Base-by-base conservation (phyloP, 2,888 invertebrate species). In the Steinernema carpocapsae region DNA sequence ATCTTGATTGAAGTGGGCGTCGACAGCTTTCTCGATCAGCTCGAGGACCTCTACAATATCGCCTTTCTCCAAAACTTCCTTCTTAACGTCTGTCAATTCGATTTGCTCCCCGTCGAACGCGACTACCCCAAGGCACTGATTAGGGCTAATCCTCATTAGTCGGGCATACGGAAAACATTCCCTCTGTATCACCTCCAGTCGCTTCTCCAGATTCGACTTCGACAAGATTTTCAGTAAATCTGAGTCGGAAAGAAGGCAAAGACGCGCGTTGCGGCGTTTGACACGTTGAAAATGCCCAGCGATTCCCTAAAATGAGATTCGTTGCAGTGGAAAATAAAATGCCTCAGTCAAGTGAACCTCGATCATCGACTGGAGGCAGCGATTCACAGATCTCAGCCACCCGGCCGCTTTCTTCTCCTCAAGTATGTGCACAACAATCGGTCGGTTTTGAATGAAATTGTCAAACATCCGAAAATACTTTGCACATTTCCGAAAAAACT, bases 351-450 rank as follows among this genome's bases (percentile, higher is more conserved):
- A 71, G 42, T 70, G 17, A 72, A 72, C 73, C 73, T 71, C 26
- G 17, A 79, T 59, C 32, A 79, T 56, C 12, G 72, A 42, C 6
- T 29, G 12, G 22, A 80, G 48, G 74, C 81, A 81, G 0, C 59
- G 42, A 24, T 76, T 70, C 3, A 74, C 77, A 1, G 76, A 72
- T 1, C 64, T 64, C 42, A 81, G 64, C 81, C 85, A 85, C 73
- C 85, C 84, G 1, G 75, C 70, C 7, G 80, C 74, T 64, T 85
- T 84, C 14, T 80, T 77, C 17, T 80, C 77, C 43, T 85, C 83
- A 10, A 84, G 64, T 17, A 85, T 24, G n/a, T 78, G 82, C 26
- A 80, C 43, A 24, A 75, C 79, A 19, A 70, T 26, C 12, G 78
- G 75, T 24, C 80, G 78, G 17, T 77, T 75, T 45, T 77, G 75